phyloP scores from a whole-genome alignment of 2,797 vertebrate genomes.

The Borostomias antarcticus region DNA sequence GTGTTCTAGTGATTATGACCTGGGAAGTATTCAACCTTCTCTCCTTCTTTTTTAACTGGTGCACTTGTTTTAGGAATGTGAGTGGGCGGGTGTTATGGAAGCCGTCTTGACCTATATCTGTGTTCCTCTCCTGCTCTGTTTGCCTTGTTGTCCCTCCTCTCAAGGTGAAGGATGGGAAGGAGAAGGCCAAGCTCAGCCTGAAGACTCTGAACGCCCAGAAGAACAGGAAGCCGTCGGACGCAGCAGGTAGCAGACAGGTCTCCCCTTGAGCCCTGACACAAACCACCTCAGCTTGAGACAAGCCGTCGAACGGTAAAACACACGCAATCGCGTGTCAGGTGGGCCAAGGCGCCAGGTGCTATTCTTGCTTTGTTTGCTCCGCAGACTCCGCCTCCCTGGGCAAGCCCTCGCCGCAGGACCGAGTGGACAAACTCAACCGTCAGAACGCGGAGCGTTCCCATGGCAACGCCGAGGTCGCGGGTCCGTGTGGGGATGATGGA shows the following conservation, averaged over 20 bases:
- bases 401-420: constrained; percentile 68
- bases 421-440: constrained; percentile 82
- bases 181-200: constrained; percentile 69
- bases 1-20: too few species aligned
- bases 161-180: constrained; percentile 72
- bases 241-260: constrained; percentile 73
- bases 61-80: too few species aligned
- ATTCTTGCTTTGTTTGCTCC: constrained; percentile 25
- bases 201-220: constrained; percentile 73
- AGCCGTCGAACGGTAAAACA: background rate
- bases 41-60: background rate
- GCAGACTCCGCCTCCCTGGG: constrained; percentile 70
- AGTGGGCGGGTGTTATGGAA: too few species aligned
- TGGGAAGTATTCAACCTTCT: background rate
- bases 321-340: background rate
- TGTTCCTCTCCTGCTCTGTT: too few species aligned
- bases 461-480: constrained; percentile 42
- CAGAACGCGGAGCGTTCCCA: constrained; percentile 77
- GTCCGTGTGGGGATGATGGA: constrained; percentile 32
- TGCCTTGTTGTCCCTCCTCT: constrained; percentile 11
- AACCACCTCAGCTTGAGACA: background rate
- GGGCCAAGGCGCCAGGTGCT: background rate
- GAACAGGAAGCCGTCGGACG: constrained; percentile 77
- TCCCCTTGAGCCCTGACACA: background rate
- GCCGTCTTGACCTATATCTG: too few species aligned